Conservation (phyloP, 2,888 invertebrate genomes). For the Oscheius sp. region DNA sequence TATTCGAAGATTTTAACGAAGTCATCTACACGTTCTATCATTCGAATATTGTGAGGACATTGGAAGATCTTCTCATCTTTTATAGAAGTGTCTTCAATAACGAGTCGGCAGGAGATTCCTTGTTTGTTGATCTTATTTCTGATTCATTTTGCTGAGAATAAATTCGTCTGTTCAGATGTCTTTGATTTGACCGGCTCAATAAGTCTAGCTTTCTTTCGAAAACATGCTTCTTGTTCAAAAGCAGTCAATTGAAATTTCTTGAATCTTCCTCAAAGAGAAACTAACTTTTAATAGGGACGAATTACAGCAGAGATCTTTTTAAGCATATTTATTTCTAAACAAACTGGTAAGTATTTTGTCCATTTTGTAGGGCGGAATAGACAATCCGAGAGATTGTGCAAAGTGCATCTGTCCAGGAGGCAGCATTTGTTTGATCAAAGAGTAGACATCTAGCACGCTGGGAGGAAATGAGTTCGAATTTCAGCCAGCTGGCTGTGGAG, state of each 20-base stretch:
- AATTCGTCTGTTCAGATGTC: neutral
- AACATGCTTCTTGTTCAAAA: neutral
- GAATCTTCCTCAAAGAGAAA: neutral
- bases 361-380: neutral
- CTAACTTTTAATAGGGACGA: neutral
- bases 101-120: too few relatives aligned
- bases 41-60: neutral
- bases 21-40: neutral
- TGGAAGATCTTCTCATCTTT: neutral
- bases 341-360: too few relatives aligned
- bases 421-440: neutral
- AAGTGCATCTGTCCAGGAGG: neutral
- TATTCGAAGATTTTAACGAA: neutral
- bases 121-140: too few relatives aligned
- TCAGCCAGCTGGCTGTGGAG: slow-evolving; percentile 39
- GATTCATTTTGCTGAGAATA: too few relatives aligned
- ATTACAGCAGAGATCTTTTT: too few relatives aligned
- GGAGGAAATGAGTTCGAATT: neutral
- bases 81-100: too few relatives aligned
- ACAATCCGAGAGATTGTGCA: neutral
- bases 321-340: too few relatives aligned
- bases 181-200: neutral
- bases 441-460: too few relatives aligned
- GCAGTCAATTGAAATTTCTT: too few relatives aligned
- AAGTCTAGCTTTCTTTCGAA: neutral